phyloP scores from a whole-genome alignment of 2,113 vertebrate genomes.

The Thomomys bottae region DNA sequence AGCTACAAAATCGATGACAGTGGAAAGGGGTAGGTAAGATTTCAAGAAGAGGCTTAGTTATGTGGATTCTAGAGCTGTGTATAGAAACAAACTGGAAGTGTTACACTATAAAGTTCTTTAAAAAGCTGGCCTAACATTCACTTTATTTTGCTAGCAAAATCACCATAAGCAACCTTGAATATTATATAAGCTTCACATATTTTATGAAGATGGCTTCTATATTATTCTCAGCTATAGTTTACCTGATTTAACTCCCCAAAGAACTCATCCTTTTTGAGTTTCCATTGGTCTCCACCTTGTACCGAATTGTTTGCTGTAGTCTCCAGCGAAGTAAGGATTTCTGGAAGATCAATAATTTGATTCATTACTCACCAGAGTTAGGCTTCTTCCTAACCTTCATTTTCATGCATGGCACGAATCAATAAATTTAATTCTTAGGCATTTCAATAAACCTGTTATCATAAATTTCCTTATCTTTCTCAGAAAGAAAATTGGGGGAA shows the following conservation, averaged over 20 bases:
- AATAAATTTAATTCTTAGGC: background rate
- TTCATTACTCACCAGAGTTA: background rate
- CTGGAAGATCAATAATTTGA: conserved; percentile 54
- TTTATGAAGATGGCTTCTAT: background rate
- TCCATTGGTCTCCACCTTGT: background rate
- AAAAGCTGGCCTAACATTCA: background rate
- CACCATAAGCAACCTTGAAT: background rate
- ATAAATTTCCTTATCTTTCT: background rate
- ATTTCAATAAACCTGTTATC: background rate
- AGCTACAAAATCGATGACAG: conserved; percentile 69
- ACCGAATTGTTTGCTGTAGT: background rate
- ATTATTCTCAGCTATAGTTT: background rate
- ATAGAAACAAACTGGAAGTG: background rate
- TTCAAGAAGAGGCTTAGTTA: background rate
- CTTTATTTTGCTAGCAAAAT: background rate
- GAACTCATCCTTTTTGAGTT: conserved; percentile 60
- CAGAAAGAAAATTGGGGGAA: background rate
- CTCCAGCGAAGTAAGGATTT: conserved; percentile 55
- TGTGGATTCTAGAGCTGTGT: background rate
- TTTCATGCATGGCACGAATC: background rate
- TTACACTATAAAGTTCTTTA: background rate
- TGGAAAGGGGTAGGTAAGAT: background rate
- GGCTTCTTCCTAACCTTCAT: background rate
- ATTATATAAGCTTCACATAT: background rate
- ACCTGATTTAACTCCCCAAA: conserved; percentile 76